Evolutionary conservation across 2,888 invertebrate genomes (phyloP), one percentile per base, ranked within the genome.

Genomic region (Ferdinandea cuprea): DNA sequence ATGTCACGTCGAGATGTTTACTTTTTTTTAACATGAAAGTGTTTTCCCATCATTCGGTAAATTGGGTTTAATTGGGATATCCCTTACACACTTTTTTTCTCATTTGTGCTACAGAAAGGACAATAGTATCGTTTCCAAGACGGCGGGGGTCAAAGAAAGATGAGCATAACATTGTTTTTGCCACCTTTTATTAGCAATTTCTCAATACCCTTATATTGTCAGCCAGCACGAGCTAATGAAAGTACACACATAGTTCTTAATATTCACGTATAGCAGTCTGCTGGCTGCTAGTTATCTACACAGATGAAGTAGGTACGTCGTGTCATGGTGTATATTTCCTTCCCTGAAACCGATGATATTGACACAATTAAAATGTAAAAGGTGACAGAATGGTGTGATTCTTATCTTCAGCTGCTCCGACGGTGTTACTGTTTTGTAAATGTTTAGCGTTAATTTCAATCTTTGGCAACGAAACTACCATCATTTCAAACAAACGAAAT

Each of bases 61-160:
- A 76, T 76, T 76, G 66, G 59, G 66, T 76, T 76, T 68, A 76
- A 76, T 76, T 68, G 66, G 74, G 32, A 66, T 76, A 68, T 76
- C 52, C 52, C 74, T 58, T 25, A 59, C 66, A 66, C 25, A 58
- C 32, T n/a, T 28, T 52, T 50, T 48, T 59, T 17, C 56, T 56
- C 21, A 52, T 76, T 76, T 76, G 59, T 59, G 44, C 28, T 30
- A 50, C 56, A 40, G 48, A 40, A 15, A 44, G 50, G 74, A 66
- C 58, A 74, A 74, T 66, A 2, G 30, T 50, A 44, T 59, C 50
- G 65, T 30, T 46, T 13, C 21, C 30, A 3, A 46, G 52, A 59
- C 74, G 50, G 19, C 58, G 50, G 74, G 74, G 74, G 66, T 59
- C 59, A 19, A 52, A 32, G 40, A 21, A 48, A 58, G 40, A 74